Base-by-base conservation (phyloP, 1,140 invertebrate genomes). In the Bursaphelenchus mucronatus region DNA sequence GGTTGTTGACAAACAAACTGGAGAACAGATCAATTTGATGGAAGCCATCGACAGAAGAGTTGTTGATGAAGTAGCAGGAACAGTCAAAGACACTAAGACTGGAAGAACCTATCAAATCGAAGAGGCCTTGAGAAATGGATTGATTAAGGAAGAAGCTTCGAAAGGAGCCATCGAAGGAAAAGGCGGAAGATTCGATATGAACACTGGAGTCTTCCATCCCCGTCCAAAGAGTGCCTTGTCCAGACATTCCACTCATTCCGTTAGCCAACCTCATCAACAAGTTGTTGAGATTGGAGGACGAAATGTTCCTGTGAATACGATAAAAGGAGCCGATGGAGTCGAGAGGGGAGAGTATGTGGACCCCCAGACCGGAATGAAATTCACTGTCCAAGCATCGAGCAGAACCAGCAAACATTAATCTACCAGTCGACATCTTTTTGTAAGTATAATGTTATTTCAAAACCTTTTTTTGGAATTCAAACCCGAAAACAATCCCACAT, bases 11-110 rank as follows among this genome's bases (percentile, higher is more conserved):
- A 87, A 88, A 19, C 83, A 87, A 80, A 87, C 88, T 52, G 87
- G 88, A 68, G 87, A 90, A 68, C 87, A 91, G 4, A 87, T 92
- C 57, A 87, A 89, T 2, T 79, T 94, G 11, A 86, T 86, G 44
- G 90, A 91, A 72, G 90, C 91, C 0, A 90, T 94, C 47, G 86
- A 87, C 66, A 83, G 86, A 64, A 89, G 89, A 15, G 86, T 94
- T 58, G 87, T 94, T 61, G 88, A 94, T 82, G 87, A 90, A 0
- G 86, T 88, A 15, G 70, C 43, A 73, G 90, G 90, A 13, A 86
- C 87, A 50, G 90, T 74, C 8, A 53, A 63, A 6, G 71, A 92
- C 84, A 88, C 89, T 0, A 82, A 86, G 10, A 88, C 87, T 30
- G 88, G 74, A 5, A 41, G 59, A 30, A 59, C 63, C 9, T 57